Evolutionary conservation across 2,888 invertebrate species (phyloP).

Genomic region (Dioctria rufipes): DNA sequence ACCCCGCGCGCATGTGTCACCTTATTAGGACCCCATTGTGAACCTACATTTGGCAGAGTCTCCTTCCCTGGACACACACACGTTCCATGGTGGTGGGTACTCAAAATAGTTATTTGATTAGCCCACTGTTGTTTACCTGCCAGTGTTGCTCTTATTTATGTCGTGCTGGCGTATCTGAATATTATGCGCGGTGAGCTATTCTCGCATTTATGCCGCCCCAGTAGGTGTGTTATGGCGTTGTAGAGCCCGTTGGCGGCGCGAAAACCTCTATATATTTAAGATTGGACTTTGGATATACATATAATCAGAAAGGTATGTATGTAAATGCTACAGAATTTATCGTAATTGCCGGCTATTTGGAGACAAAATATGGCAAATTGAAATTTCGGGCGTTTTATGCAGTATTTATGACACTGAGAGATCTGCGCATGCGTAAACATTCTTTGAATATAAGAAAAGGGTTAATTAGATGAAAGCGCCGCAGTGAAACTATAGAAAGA

Average conservation of each 20-base stretch:
- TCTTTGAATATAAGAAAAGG: neutral
- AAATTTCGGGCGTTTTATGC: constrained; percentile 4
- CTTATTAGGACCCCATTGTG: constrained; percentile 52
- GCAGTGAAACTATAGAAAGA: constrained; percentile 13
- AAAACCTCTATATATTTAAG: neutral
- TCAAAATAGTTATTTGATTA: constrained; percentile 50
- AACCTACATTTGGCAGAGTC: constrained; percentile 36
- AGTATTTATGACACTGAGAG: constrained; percentile 4
- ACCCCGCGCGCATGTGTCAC: constrained; percentile 47
- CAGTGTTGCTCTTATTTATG: constrained; percentile 31
- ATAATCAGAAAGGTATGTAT: neutral
- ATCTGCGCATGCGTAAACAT: neutral
- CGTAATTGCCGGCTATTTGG: constrained; percentile 41
- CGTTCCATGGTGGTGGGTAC: constrained; percentile 27
- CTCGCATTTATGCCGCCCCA: neutral
- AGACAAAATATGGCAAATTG: constrained; percentile 17
- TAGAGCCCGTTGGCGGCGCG: neutral
- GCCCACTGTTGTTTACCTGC: constrained; percentile 46
- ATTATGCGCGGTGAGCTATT: constrained; percentile 23
- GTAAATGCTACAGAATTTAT: constrained; percentile 40
- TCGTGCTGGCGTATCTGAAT: constrained; percentile 21
- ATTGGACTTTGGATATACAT: constrained; percentile 9
- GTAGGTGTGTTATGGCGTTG: constrained; percentile 32
- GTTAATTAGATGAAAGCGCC: constrained; percentile 18
- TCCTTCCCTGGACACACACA: constrained; percentile 4